Percentiles rank a stretch among this genome's conserved stretches.
Conservation (phyloP, 2,797 vertebrate genomes). For the Enteromius radiatus region DNA sequence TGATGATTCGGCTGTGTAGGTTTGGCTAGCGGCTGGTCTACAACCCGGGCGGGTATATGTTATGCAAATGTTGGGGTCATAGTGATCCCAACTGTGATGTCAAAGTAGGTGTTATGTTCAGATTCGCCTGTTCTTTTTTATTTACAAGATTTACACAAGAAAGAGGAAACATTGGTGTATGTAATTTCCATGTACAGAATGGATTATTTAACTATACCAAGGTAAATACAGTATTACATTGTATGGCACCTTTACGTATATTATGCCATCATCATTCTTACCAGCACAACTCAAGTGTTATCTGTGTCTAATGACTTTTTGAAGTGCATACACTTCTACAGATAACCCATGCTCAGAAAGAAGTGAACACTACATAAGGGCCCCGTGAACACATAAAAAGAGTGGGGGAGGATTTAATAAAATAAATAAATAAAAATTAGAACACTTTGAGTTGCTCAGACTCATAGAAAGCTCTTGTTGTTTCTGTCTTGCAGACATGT, state of each 20-base stretch:
- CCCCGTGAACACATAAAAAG: neutral
- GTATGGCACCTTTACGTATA: neutral
- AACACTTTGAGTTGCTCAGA: slow-evolving; percentile 3
- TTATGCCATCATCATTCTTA: neutral
- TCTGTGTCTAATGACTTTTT: neutral
- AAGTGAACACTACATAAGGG: neutral
- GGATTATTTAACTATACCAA: too few species aligned
- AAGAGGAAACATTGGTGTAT: too few species aligned
- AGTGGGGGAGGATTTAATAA: slow-evolving; percentile 26
- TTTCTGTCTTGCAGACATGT: slow-evolving; percentile 19
- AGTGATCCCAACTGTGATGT: too few species aligned
- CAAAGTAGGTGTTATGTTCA: too few species aligned
- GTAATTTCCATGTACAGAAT: too few species aligned
- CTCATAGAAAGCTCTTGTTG: slow-evolving; percentile 1
- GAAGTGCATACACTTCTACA: neutral
- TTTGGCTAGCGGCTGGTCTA: too few species aligned
- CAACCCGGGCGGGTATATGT: too few species aligned
- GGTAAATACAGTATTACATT: too few species aligned
- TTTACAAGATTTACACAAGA: too few species aligned
- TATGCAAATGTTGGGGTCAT: too few species aligned
- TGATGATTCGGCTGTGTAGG: too few species aligned
- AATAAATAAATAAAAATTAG: neutral
- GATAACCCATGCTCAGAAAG: neutral
- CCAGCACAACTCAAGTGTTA: neutral
- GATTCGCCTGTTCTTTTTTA: too few species aligned